These are phyloP conservation scores for Protonemura montana DNA, from an alignment of 2,888 invertebrate genomes.

Conservation along the genomic window DNA sequence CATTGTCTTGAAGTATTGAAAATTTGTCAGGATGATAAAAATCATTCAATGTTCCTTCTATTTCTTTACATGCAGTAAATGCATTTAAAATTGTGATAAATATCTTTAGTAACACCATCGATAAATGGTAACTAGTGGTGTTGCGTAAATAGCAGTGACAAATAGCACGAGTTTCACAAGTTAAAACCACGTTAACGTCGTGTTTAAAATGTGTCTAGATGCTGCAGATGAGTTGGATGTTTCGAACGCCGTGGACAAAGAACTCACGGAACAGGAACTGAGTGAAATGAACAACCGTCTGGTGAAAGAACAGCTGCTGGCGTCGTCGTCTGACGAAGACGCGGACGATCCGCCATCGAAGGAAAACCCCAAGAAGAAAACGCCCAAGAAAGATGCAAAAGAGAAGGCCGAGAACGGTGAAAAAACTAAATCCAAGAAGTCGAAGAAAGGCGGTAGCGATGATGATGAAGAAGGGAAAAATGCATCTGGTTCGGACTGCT, in stretches of 20 bases:
- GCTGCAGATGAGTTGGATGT: background rate
- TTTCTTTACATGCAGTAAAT: no score
- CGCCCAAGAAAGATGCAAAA: conserved; percentile 14
- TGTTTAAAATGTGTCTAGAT: background rate
- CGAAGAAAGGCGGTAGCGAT: background rate
- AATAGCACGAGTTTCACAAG: no score
- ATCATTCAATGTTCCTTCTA: no score
- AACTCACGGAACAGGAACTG: background rate
- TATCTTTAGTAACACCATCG: no score
- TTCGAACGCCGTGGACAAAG: background rate
- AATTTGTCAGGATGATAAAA: no score
- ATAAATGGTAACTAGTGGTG: no score
- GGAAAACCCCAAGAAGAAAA: background rate
- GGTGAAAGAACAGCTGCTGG: background rate
- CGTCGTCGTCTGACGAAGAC: background rate
- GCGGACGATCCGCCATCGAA: background rate
- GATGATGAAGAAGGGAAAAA: background rate
- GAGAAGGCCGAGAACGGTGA: background rate
- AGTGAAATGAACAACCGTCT: background rate
- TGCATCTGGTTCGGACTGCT: background rate
- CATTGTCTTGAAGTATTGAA: no score
- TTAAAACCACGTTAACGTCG: no score
- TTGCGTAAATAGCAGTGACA: no score
- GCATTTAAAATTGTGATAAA: no score
- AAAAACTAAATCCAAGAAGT: background rate